Conservation (phyloP, 2,888 invertebrate species). For the Phalera bucephala region DNA sequence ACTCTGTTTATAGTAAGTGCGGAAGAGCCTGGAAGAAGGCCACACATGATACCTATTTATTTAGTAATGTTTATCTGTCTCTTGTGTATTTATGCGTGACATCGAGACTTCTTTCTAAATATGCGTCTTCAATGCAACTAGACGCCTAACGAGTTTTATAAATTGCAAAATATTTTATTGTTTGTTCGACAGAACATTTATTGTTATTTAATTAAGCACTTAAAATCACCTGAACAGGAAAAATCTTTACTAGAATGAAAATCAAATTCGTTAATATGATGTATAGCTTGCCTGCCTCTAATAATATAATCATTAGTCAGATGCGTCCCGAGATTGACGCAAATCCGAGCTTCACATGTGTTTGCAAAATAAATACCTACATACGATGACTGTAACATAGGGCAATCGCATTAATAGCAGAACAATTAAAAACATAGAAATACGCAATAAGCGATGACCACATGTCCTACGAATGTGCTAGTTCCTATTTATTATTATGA, state of each 20-base stretch:
- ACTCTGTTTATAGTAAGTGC: slow-evolving; percentile 69
- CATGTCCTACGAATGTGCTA: slow-evolving; percentile 35
- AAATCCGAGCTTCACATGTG: slow-evolving; percentile 48
- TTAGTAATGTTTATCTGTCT: slow-evolving; percentile 47
- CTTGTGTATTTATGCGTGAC: slow-evolving; percentile 35
- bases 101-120: background rate
- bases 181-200: no score
- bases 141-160: no score
- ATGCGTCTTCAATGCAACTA: no score
- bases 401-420: slow-evolving; percentile 37
- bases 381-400: slow-evolving; percentile 35
- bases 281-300: slow-evolving; percentile 30
- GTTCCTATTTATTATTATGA: slow-evolving; percentile 34
- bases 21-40: slow-evolving; percentile 72
- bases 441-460: slow-evolving; percentile 44
- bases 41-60: slow-evolving; percentile 45
- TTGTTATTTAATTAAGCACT: no score
- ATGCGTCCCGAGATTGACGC: slow-evolving; percentile 56
- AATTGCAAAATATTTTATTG: no score
- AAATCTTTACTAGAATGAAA: slow-evolving; percentile 17
- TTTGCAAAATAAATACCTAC: slow-evolving; percentile 41
- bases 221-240: background rate
- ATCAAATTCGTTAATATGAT: slow-evolving; percentile 6
- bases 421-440: slow-evolving; percentile 36
- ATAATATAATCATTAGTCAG: slow-evolving; percentile 56